Evolutionary conservation across 1,140 invertebrate genomes (phyloP), one percentile per base, ranked within the genome.

Genomic region (Formica exsecta): DNA sequence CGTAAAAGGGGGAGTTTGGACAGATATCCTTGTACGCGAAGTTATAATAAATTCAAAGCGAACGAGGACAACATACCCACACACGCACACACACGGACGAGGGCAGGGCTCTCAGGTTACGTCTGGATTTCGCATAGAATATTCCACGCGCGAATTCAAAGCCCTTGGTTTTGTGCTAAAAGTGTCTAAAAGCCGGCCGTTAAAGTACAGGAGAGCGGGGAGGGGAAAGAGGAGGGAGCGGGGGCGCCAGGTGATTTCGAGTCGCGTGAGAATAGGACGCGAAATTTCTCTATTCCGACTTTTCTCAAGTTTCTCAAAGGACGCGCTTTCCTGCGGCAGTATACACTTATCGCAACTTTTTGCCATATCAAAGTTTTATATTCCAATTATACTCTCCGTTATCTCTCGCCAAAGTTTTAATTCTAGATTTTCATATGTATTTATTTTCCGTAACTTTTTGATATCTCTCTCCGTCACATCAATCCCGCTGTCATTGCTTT

Each of bases 121-220:
- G 48, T 59, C 62, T 85, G 76, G 77, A 89, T 89, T 90, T 86
- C 22, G 22, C 66, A 84, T 84, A 54, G 54, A 89, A 90, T 89
- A 90, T 90, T 90, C 77, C 85, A n/a, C 77, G 73, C 51, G 80
- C 41, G 64, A 81, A 86, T 89, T 89, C 88, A 83, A 89, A 88
- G 65, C 13, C 73, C 66, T 44, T 57, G n/a, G 59, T 36, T 81
- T 81, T 22, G 54, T 48, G 54, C 36, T 81, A 73, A 81, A 81
- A 81, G 79, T 81, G 54, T 81, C 51, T 81, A 81, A 81, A 81
- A 81, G 68, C 79, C 22, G 51, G 25, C 66, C 19, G 48, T 22
- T 81, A 73, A 81, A 81, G 54, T 71, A 61, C 9, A 16, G 16
- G 13, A 16, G 0, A 5, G 13, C 5, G 44, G 3, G 7, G 44